Evolutionary conservation across 1,140 invertebrate genomes (phyloP).

Genomic region (Zaprionus kolodkinae): DNA sequence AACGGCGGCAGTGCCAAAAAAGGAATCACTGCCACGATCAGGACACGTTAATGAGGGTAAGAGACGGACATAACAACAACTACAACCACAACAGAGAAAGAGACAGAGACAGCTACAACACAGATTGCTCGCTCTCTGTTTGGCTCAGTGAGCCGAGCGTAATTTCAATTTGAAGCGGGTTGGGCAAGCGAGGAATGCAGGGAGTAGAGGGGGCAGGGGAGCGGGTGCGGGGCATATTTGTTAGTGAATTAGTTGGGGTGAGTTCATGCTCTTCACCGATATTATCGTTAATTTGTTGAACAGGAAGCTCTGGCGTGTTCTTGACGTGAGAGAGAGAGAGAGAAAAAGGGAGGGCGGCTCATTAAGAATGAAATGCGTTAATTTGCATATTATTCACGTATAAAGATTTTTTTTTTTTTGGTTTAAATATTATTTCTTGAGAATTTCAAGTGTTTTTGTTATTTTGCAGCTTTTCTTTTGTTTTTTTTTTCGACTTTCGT

Average conservation of each 20-base stretch:
- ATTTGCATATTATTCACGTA: neutral
- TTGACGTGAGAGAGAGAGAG: neutral
- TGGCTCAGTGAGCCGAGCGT: slow-evolving; percentile 29
- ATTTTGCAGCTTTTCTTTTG: neutral
- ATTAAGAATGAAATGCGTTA: neutral
- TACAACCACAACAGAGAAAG: slow-evolving; percentile 25
- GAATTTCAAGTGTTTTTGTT: neutral
- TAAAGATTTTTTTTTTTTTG: neutral
- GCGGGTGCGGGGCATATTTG: slow-evolving; percentile 3
- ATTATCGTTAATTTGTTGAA: slow-evolving; percentile 4
- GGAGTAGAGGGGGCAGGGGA: neutral
- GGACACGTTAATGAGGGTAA: slow-evolving; percentile 84
- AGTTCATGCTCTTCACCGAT: slow-evolving; percentile 12
- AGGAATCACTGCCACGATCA: slow-evolving; percentile 77
- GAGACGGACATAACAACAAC: slow-evolving; percentile 35
- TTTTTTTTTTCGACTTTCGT: neutral
- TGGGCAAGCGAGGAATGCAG: neutral
- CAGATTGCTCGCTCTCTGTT: slow-evolving; percentile 19
- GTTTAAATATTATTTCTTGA: neutral
- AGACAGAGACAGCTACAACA: slow-evolving; percentile 30
- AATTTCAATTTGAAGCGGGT: slow-evolving; percentile 29
- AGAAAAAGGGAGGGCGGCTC: no score
- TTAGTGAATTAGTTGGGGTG: slow-evolving; percentile 34
- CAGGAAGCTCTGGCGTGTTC: slow-evolving; percentile 14
- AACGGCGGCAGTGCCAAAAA: slow-evolving; percentile 69